Base-by-base conservation (phyloP, 2,113 vertebrate species). In the Microcebus tavaratra region DNA sequence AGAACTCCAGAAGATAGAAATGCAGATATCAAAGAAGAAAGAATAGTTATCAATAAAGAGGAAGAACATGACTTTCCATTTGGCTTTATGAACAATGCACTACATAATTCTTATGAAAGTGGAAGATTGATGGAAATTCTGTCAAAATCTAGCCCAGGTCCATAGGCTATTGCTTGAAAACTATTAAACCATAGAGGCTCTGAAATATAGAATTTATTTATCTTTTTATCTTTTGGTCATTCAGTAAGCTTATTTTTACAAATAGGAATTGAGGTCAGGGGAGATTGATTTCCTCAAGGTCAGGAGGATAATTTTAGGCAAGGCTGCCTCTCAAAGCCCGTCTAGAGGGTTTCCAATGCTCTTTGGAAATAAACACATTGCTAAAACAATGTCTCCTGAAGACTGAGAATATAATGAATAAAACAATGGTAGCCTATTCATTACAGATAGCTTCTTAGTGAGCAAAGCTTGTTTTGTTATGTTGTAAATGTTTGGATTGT, bases 231-330 rank as follows among this genome's bases (percentile, higher is more conserved):
- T 84, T 90, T 91, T 91, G 80, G n/a, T 88, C 92, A 85, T 39
- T 92, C 17, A 87, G 48, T 68, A 72, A 78, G 18, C 23, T 96
- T 39, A 84, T 80, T 90, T 97, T 92, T 61, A 84, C 79, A 76
- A 93, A 81, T 17, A 45, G 13, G 25, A 59, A 72, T 15, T 82
- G 23, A 82, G 8, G 87, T 92, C 31, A 53, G 45, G 48, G 13
- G 27, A 93, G 96, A 94, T 61, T 91, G 83, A 81, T 95, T 96
- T 92, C 61, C 29, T 93, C 23, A 82, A 90, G 53, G 84, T 88
- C 75, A 70, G 21, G n/a, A 86, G 55, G 45, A 81, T 36, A 91
- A 96, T 93, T 95, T 96, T 96, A 90, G 36, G 34, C n/a, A 91
- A 94, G 31, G 17, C 21, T 95, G 80, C 63, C 82, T 93, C 80